These are phyloP conservation scores for Digitonthophagus gazella DNA, from an alignment of 2,888 invertebrate species.

Conservation along the genomic window DNA sequence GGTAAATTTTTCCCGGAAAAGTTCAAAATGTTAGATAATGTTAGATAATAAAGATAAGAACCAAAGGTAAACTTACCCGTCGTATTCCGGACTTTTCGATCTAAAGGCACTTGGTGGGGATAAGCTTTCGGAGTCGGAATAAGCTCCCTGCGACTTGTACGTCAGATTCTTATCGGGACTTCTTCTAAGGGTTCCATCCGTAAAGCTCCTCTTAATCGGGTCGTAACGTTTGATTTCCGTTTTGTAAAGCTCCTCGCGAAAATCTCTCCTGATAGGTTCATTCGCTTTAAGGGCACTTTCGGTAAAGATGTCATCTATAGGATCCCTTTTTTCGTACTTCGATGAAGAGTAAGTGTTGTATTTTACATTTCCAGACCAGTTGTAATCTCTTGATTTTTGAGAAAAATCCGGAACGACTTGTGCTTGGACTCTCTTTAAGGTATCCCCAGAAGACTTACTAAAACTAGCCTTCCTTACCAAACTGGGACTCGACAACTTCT, in stretches of 20 bases:
- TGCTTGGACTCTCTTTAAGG: constrained; percentile 49
- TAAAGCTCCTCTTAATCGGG: constrained; percentile 48
- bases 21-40: background rate
- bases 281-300: constrained; percentile 43
- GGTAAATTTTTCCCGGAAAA: background rate
- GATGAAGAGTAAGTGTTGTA: constrained; percentile 30
- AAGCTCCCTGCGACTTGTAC: constrained; percentile 41
- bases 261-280: constrained; percentile 37
- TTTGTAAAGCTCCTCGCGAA: constrained; percentile 48
- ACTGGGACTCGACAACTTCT: constrained; percentile 77
- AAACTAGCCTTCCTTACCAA: constrained; percentile 72
- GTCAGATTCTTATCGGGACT: constrained; percentile 40
- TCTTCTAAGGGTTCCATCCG: constrained; percentile 47
- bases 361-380: constrained; percentile 24
- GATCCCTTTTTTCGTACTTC: constrained; percentile 28
- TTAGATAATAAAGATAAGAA: background rate
- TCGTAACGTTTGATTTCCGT: constrained; percentile 46
- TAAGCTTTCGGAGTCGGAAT: constrained; percentile 50
- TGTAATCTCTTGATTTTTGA: constrained; percentile 28
- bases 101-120: constrained; percentile 50
- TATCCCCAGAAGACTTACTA: constrained; percentile 48
- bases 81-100: constrained; percentile 52
- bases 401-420: constrained; percentile 46
- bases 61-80: constrained; percentile 49
- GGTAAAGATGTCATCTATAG: constrained; percentile 52